Base-by-base conservation (phyloP, 2,113 vertebrate species). In the Stictonetta naevosa region DNA sequence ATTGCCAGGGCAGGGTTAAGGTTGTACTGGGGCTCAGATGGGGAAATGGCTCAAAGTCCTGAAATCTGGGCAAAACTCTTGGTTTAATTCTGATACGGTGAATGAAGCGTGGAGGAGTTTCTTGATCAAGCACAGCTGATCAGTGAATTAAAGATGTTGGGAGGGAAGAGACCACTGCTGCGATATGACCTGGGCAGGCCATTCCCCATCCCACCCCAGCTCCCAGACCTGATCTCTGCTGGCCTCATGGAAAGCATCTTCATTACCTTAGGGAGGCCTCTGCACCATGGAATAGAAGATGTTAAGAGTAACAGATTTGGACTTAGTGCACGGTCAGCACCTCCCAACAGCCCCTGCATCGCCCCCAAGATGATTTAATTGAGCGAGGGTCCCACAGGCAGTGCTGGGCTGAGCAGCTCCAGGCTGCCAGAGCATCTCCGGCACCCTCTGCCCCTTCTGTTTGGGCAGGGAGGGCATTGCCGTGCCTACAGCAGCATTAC, bases 21-120 rank as follows among this genome's bases (percentile, higher is more conserved):
- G 67, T 3, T 2, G 1, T 3, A 22, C 40, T 0, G 3, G n/a
- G 56, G 55, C 50, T 88, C 64, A 8, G 10, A 14, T 0, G 1
- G 18, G 13, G 28, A 92, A 79, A 76, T 1, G 29, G 46, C 38
- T 38, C 21, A 2, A 76, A 86, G 19, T 7, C 31, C 8, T 5
- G 26, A 50, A 81, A 69, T 5, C 9, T 2, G 56, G 25, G 18
- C 79, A 44, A 52, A 79, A 53, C 26, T 22, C 44, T 6, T 6
- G 17, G 20, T 46, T 78, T 25, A 6, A 38, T 34, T 71, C 36
- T 1, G 0, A 53, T 8, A n/a, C 2, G 40, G 55, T 36, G 42
- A 12, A 8, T 23, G 55, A n/a, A 40, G 5, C 2, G 0, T 1
- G 0, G 38, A 81, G 82, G 38, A 60, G 10, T 20, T 36, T 28